Evolutionary conservation across 2,888 invertebrate species (phyloP).

Genomic region (Metalampra italica): DNA sequence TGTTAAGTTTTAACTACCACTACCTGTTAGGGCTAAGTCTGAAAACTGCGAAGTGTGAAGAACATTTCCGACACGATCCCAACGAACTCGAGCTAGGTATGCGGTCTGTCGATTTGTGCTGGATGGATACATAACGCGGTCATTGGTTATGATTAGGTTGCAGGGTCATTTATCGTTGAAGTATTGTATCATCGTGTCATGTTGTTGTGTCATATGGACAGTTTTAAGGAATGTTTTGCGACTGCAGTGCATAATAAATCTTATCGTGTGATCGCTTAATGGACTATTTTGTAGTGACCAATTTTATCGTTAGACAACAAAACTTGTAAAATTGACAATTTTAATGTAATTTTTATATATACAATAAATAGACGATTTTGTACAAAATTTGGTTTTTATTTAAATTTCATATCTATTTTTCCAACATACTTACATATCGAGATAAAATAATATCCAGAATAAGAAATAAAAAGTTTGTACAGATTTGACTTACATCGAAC

Average conservation of each 20-base stretch:
- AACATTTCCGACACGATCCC: background rate
- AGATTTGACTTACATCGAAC: background rate
- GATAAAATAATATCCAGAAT: background rate
- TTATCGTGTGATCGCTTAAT: conserved; percentile 68
- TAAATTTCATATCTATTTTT: background rate
- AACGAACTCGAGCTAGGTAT: background rate
- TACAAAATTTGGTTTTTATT: conserved; percentile 57
- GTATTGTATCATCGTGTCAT: conserved; percentile 29
- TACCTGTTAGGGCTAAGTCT: background rate
- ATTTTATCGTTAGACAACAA: conserved; percentile 70
- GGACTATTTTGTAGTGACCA: conserved; percentile 78
- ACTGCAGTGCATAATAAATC: conserved; percentile 61
- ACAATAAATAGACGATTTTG: conserved; percentile 78
- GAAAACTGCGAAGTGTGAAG: background rate
- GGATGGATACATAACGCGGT: conserved; percentile 25
- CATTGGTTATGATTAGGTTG: conserved; percentile 24
- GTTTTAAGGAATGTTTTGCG: conserved; percentile 53
- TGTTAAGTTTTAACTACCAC: conserved; percentile 15
- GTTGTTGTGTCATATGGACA: conserved; percentile 32
- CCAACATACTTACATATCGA: background rate
- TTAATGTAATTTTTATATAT: conserved; percentile 79
- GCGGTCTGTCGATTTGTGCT: conserved; percentile 18
- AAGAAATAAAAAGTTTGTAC: background rate
- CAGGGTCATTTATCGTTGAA: conserved; percentile 22
- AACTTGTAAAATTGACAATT: conserved; percentile 76